Percentiles rank a stretch among this genome's conserved stretches.
Conservation (phyloP, 2,888 invertebrate genomes). For the Anodontia alba region DNA sequence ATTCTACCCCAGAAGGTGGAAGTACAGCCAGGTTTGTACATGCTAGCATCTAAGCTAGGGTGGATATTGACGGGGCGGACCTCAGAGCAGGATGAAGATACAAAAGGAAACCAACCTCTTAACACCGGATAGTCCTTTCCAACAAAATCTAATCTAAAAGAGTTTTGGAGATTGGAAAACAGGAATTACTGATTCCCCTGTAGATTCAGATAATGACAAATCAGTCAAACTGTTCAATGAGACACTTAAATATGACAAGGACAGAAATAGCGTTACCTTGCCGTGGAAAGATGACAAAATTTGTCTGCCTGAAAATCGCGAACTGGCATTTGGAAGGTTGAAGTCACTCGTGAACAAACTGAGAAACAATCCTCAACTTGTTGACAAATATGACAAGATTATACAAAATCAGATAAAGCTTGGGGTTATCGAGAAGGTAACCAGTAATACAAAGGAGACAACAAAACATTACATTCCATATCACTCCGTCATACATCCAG, state of each 20-base stretch:
- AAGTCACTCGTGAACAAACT: slow-evolving; percentile 29
- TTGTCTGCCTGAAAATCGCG: slow-evolving; percentile 29
- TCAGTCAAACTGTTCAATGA: slow-evolving; percentile 23
- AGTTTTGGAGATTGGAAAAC: slow-evolving; percentile 36
- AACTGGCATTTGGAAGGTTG: slow-evolving; percentile 30
- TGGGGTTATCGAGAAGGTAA: slow-evolving; percentile 40
- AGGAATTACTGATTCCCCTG: slow-evolving; percentile 14
- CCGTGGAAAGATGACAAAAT: slow-evolving; percentile 38
- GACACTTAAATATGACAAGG: slow-evolving; percentile 26
- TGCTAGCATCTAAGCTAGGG: slow-evolving; percentile 13
- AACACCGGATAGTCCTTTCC: neutral
- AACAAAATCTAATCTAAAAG: slow-evolving; percentile 32
- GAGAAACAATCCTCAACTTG: slow-evolving; percentile 15
- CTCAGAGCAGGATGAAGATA: neutral
- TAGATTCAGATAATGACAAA: neutral
- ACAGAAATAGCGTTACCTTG: slow-evolving; percentile 26
- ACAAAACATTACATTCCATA: slow-evolving; percentile 35
- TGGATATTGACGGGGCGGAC: slow-evolving; percentile 23
- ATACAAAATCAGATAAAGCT: slow-evolving; percentile 31
- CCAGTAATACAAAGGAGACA: neutral
- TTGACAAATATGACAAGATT: slow-evolving; percentile 19
- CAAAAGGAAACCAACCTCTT: neutral
- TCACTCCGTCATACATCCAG: slow-evolving; percentile 30
- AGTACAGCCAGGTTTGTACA: slow-evolving; percentile 15
- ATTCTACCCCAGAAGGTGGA: slow-evolving; percentile 16